Evolutionary conservation across 2,888 invertebrate species (phyloP), one percentile per base, ranked within the genome.

Genomic region (Rhamphomyia laevipes): DNA sequence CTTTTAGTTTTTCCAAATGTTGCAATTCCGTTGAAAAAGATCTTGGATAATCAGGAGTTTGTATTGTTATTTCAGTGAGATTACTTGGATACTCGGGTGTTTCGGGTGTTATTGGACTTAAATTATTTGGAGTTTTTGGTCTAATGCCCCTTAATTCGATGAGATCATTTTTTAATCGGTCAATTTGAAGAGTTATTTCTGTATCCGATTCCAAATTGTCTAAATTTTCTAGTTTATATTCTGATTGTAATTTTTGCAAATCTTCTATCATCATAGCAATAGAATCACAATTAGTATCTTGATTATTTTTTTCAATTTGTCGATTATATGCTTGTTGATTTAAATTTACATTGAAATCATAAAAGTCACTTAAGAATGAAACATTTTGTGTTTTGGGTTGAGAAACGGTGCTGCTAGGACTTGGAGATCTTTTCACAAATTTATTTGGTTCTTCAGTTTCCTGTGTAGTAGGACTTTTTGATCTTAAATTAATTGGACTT

Each of bases 321-420:
- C 13, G 47, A 9, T 41, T 33, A 4, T 52, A 53, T 9, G 53
- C 58, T 35, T 63, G 61, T 31, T 62, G 48, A 44, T 68, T 67
- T 0, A 67, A 53, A 55, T 61, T 56, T 11, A 60, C 46, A 37
- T 64, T 59, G 37, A 64, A 65, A 13, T 66, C 60, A 18, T 59
- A 56, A 27, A 50, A 57, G 9, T 57, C 55, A 11, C 56, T 56
- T 3, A 56, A 18, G 9, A 52, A 55, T 17, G 47, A 45, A 30
- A 50, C 4, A 7, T 45, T 30, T 10, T 41, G 45, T 31, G 55
- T 53, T 37, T 10, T 37, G 5, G n/a, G 2, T 16, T 16, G 37
- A 9, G 37, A n/a, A 15, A 16, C 16, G 9, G 23, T 7, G 9
- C 7, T 27, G 23, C 23, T 2, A 7, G 23, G 23, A 27, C 23